Evolutionary conservation across 2,888 invertebrate species (phyloP), one percentile per base, ranked within the genome.

Genomic region (Tetramorium bicarinatum): DNA sequence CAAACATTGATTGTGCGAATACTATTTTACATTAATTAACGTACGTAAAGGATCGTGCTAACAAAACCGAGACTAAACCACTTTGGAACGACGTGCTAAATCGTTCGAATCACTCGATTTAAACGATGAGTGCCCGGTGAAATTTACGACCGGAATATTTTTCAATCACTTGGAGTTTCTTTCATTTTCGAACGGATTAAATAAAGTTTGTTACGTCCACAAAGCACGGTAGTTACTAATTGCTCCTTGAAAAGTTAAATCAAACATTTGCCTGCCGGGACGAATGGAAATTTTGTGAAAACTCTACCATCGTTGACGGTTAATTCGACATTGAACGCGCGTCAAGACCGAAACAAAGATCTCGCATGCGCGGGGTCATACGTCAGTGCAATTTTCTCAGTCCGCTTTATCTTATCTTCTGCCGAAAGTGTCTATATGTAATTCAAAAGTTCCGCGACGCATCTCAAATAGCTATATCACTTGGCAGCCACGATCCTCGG

Each of bases 381-480:
- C 67, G 77, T 72, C 62, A 71, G 41, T 76, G 67, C 75, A 81
- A 77, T 72, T 77, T 79, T 76, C 82, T 47, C 64, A 67, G 75
- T 74, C 38, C 44, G 74, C 52, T 87, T 89, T 88, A 89, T 89
- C 89, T 89, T 89, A 88, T 89, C 89, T 80, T 52, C 52, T 34
- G 61, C 80, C 82, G 76, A 84, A 85, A 85, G 76, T 82, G 84
- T 85, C 83, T 87, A 83, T 80, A 82, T 71, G 66, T 77, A 85
- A 85, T 84, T 87, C 56, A 87, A 74, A 82, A 77, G 59, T 54
- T 83, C 72, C 69, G 76, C 76, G 76, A 62, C 74, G 85, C 84
- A 84, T 84, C 77, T 80, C 69, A 77, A 81, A 83, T 59, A 83
- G 82, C 75, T 67, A 66, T 62, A 72, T 69, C 54, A 71, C 59